Conservation (phyloP, 2,888 invertebrate genomes). For the Cheilosia urbana region DNA sequence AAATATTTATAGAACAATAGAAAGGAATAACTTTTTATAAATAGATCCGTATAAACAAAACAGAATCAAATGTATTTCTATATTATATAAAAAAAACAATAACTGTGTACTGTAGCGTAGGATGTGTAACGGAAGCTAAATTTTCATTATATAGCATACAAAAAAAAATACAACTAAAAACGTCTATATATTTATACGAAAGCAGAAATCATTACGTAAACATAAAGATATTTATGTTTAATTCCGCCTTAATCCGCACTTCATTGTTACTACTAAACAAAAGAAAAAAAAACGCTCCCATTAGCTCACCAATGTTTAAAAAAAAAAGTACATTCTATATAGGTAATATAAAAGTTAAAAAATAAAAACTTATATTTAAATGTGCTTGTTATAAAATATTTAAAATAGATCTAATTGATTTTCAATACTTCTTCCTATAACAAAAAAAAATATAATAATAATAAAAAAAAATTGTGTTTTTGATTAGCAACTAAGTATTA, state of each 20-base stretch:
- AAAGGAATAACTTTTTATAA: constrained; percentile 14
- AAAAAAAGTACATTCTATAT: constrained; percentile 41
- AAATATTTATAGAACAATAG: constrained; percentile 6
- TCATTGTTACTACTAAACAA: constrained; percentile 56
- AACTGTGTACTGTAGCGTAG: constrained; percentile 50
- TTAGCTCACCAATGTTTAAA: constrained; percentile 57
- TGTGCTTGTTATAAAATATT: constrained; percentile 63
- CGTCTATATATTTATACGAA: constrained; percentile 60
- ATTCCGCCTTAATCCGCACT: constrained; percentile 65
- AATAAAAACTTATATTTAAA: constrained; percentile 59
- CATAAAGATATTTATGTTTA: constrained; percentile 45
- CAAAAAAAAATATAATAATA: neutral
- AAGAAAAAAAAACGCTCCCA: constrained; percentile 39
- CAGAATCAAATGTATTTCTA: constrained; percentile 20
- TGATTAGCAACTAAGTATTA: constrained; percentile 50
- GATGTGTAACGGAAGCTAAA: constrained; percentile 25
- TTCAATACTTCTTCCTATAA: constrained; percentile 62
- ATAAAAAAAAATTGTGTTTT: constrained; percentile 19
- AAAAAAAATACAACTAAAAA: constrained; percentile 20
- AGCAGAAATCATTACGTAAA: constrained; percentile 38
- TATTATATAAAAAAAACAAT: constrained; percentile 21
- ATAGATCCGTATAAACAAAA: constrained; percentile 8
- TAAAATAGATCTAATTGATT: constrained; percentile 55
- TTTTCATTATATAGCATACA: constrained; percentile 37
- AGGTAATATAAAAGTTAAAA: constrained; percentile 45